Base-by-base conservation (phyloP, 2,888 invertebrate genomes). In the Sycophila texana region DNA sequence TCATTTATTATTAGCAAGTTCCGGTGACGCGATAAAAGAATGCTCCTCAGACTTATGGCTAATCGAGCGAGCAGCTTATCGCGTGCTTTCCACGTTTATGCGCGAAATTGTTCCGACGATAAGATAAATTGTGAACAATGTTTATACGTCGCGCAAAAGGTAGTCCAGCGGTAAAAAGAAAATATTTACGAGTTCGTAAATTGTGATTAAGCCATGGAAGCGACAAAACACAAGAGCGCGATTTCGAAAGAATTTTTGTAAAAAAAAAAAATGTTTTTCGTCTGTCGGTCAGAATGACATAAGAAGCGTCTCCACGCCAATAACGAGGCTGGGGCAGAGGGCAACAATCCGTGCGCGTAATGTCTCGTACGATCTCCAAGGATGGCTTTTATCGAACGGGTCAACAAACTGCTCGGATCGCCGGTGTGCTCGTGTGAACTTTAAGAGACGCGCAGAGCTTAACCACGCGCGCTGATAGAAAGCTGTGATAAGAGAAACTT, bases 371-470 rank as follows among this genome's bases (percentile, higher is more conserved):
- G 55, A 60, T 60, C 58, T 60, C 49, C 18, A 47, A 26, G 47
- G 63, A 47, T 60, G 71, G 14, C 14, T 18, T 74, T 55, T 74
- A 74, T 74, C 65, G 65, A 57, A 26, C 22, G 57, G 65, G 65
- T 74, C 74, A 74, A 74, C 74, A 74, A 74, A 74, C 74, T 47
- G 55, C n/a, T 53, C 53, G 4, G 30, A n/a, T 47, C 63, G 16
- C 16, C 47, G 16, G 14, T 39, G 14, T 4, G 18, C 18, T 10
- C 39, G 39, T 1, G 16, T 18, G 39, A 39, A 39, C 0, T 7
- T 39, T 39, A 39, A 39, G 39, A 39, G 39, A 7, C 0, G 7
- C 39, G 39, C n/a, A n/a, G 10, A 39, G 39, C 39, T 39, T 39
- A 0, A 1, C 26, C 26, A 26, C 3, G 26, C 26, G 26, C 26